These are phyloP conservation scores for Archegozetes longisetosus DNA, from an alignment of 1,140 invertebrate species.

Conservation along the genomic window DNA sequence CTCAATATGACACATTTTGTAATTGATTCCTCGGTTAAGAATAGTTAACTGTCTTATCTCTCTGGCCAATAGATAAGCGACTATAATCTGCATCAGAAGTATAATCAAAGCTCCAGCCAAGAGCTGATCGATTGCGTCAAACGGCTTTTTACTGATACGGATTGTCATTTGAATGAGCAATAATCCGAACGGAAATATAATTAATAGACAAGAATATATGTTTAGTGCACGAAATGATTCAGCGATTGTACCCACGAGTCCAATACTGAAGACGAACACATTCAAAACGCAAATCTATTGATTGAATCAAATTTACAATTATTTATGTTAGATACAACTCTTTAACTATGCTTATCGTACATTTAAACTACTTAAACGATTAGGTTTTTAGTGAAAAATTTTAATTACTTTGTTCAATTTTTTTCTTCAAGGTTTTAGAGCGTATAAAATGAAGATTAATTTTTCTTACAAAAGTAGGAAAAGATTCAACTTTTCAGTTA, in stretches of 20 bases:
- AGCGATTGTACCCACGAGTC: slow-evolving; percentile 11
- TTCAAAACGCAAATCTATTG: slow-evolving; percentile 7
- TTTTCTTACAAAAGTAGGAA: no score
- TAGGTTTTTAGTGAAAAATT: no score
- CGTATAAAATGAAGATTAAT: no score
- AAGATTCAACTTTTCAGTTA: no score
- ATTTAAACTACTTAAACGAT: no score
- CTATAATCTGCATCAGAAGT: neutral
- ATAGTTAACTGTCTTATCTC: neutral
- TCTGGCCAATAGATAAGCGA: neutral
- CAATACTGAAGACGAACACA: slow-evolving; percentile 8
- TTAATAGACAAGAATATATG: slow-evolving; percentile 9
- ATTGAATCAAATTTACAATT: no score
- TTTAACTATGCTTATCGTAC: no score
- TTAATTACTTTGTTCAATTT: no score
- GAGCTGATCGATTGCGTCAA: neutral
- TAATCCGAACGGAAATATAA: slow-evolving; percentile 10
- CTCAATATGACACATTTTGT: neutral
- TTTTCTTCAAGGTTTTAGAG: no score
- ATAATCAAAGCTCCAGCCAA: neutral
- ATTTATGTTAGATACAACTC: no score
- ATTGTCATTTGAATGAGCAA: slow-evolving; percentile 7
- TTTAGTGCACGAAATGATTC: slow-evolving; percentile 7
- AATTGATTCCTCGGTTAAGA: neutral
- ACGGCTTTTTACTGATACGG: neutral